Evolutionary conservation across 2,113 vertebrate species (phyloP).

Genomic region (Heptranchias perlo): DNA sequence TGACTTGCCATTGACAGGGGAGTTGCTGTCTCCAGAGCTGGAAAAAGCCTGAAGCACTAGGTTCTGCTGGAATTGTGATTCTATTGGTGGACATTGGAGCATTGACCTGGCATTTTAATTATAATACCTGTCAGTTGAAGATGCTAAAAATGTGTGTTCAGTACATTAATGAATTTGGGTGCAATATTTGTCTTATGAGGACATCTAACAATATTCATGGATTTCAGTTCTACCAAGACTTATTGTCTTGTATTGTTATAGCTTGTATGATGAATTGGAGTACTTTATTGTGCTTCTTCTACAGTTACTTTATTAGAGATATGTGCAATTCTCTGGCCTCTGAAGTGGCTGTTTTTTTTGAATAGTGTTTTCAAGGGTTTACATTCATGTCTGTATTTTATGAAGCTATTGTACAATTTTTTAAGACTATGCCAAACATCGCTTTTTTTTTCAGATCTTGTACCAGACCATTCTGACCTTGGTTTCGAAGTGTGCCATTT

Average conservation of each 20-base stretch:
- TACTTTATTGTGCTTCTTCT: background rate
- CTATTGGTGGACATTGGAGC: background rate
- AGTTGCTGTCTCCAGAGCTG: background rate
- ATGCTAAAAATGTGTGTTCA: background rate
- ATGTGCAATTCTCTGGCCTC: background rate
- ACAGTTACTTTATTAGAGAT: background rate
- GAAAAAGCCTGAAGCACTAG: background rate
- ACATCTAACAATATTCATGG: background rate
- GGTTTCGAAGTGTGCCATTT: background rate
- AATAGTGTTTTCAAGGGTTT: background rate
- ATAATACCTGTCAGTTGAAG: background rate
- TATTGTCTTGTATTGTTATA: background rate
- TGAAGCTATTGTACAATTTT: background rate
- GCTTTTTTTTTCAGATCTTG: background rate
- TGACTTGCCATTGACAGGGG: background rate
- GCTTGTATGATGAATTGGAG: background rate
- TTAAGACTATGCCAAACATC: background rate
- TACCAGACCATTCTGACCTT: background rate
- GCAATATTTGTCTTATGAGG: background rate
- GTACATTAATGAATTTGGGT: background rate
- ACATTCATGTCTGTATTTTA: background rate
- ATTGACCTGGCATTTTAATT: background rate
- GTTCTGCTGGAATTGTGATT: background rate
- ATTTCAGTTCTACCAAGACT: background rate
- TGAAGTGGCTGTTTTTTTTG: background rate